A percentile compares a stretch with the other conserved stretches of the same genome.
Conservation (phyloP, 1,140 invertebrate genomes). For the Listronotus bonariensis region DNA sequence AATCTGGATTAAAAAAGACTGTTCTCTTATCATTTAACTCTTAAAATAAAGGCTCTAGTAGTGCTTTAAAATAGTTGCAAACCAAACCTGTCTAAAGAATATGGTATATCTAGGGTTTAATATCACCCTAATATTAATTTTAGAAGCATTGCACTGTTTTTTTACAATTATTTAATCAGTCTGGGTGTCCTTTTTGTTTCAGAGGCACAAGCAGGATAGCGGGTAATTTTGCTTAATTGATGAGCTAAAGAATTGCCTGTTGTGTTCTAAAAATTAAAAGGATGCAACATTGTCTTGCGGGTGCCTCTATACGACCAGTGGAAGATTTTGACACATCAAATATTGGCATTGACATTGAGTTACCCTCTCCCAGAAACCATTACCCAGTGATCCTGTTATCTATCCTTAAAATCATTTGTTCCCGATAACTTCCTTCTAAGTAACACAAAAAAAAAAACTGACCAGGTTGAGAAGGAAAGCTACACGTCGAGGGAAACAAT, state of each 20-base stretch:
- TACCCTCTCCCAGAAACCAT: background rate
- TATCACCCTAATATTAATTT: background rate
- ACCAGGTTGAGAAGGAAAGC: slow-evolving; percentile 5
- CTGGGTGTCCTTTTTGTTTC: slow-evolving; percentile 70
- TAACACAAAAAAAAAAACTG: slow-evolving; percentile 9
- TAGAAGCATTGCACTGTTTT: background rate
- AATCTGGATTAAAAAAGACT: too few species aligned
- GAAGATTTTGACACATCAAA: slow-evolving; percentile 47
- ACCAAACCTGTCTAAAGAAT: too few species aligned
- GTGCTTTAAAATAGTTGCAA: too few species aligned
- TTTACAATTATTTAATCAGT: slow-evolving; percentile 60
- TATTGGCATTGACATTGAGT: slow-evolving; percentile 36
- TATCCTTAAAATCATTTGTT: background rate
- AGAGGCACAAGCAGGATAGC: slow-evolving; percentile 77
- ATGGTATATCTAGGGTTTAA: slow-evolving; percentile 1
- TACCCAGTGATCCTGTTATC: background rate
- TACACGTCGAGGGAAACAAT: slow-evolving; percentile 25
- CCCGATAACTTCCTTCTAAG: background rate
- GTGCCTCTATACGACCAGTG: slow-evolving; percentile 56
- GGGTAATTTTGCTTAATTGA: slow-evolving; percentile 47
- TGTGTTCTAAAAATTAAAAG: slow-evolving; percentile 51
- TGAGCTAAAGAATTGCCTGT: slow-evolving; percentile 52
- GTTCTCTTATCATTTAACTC: too few species aligned
- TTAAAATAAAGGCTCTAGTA: too few species aligned
- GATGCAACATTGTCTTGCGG: slow-evolving; percentile 56